These are phyloP conservation scores for Champsocephalus gunnari DNA, from an alignment of 2,797 vertebrate species.

Conservation along the genomic window DNA sequence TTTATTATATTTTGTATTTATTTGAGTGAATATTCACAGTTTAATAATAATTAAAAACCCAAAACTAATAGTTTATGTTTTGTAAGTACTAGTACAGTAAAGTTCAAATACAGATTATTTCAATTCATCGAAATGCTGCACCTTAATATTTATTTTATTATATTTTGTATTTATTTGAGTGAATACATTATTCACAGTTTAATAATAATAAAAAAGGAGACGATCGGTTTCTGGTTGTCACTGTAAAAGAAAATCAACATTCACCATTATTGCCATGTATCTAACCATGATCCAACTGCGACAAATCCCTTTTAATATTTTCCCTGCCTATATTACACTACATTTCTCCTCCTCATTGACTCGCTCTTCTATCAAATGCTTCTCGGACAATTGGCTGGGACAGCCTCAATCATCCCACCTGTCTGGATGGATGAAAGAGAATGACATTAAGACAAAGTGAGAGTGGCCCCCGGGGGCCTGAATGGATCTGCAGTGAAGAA, in stretches of 20 bases:
- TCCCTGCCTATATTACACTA: slow-evolving; percentile 7
- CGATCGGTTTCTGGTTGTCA: no score
- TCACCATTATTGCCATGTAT: not conserved
- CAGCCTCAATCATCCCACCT: slow-evolving; percentile 70
- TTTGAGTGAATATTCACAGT: no score
- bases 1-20: no score
- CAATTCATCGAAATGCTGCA: no score
- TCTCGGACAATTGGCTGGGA: slow-evolving; percentile 51
- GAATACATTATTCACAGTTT: no score
- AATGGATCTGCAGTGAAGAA: slow-evolving; percentile 27
- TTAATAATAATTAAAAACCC: no score
- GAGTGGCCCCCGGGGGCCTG: slow-evolving; percentile 57
- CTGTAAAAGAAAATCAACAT: not conserved
- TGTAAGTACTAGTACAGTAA: no score
- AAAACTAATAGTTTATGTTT: no score
- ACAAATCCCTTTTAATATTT: not conserved
- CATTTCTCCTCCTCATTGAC: slow-evolving; percentile 31
- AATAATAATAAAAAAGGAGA: no score
- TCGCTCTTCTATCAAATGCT: slow-evolving; percentile 50
- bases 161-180: no score
- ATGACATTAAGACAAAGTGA: slow-evolving; percentile 74
- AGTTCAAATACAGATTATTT: no score
- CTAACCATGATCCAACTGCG: not conserved
- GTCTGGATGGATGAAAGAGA: slow-evolving; percentile 57
- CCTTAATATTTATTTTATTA: no score